Evolutionary conservation across 1,140 invertebrate genomes (phyloP).

Genomic region (Drepana arcuata): DNA sequence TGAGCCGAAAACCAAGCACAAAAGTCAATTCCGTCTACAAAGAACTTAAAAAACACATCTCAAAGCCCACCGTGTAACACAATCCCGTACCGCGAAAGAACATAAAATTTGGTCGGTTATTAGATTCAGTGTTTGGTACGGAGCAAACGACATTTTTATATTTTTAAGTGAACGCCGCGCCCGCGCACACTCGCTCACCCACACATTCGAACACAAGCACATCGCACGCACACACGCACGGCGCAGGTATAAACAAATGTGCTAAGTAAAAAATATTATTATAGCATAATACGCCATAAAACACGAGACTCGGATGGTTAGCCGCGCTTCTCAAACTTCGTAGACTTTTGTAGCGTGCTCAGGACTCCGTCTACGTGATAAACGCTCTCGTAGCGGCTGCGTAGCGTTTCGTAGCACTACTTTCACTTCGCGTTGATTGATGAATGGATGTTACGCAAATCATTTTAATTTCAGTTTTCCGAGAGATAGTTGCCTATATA

Average conservation of each 20-base stretch:
- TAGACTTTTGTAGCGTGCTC: conserved; percentile 7
- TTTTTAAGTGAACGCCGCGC: conserved; percentile 33
- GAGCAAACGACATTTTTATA: conserved; percentile 54
- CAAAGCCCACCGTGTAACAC: conserved; percentile 34
- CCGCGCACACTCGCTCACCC: conserved; percentile 15
- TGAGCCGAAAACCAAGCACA: conserved; percentile 23
- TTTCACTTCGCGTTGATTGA: not conserved
- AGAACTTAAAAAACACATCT: conserved; percentile 26
- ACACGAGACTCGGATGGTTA: conserved; percentile 35
- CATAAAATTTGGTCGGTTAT: conserved; percentile 53
- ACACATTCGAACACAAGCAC: no score
- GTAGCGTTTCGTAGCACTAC: conserved; percentile 21
- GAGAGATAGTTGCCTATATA: no score
- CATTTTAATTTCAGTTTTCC: no score
- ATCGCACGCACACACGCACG: conserved; percentile 8
- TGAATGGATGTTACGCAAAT: no score
- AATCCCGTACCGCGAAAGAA: conserved; percentile 54
- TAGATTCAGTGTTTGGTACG: conserved; percentile 34
- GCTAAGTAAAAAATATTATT: conserved; percentile 71
- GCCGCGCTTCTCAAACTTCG: conserved; percentile 42
- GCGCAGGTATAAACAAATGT: conserved; percentile 52
- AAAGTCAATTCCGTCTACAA: conserved; percentile 40
- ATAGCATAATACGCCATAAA: conserved; percentile 67
- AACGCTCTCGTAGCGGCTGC: conserved; percentile 19
- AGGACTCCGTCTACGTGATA: conserved; percentile 19